Conservation (phyloP, 2,888 invertebrate species). For the Amphipyra berbera region DNA sequence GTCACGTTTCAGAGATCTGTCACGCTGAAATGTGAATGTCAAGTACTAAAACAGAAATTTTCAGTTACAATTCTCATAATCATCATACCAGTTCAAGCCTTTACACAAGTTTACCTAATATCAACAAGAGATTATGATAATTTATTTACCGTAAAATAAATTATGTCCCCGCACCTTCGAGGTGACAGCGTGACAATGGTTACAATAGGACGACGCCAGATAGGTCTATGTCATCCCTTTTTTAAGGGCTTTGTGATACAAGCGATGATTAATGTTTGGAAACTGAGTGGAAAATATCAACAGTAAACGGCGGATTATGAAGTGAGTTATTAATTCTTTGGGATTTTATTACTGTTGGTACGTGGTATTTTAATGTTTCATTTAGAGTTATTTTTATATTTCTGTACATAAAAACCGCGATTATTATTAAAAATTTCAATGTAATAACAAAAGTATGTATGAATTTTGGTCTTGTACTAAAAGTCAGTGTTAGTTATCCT, state of each 20-base stretch:
- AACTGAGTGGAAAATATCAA: conserved; percentile 53
- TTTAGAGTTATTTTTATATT: no score
- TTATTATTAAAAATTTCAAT: no score
- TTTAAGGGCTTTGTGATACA: conserved; percentile 62
- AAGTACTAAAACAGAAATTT: neutral
- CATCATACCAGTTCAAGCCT: conserved; percentile 27
- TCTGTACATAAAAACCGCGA: neutral
- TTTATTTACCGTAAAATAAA: conserved; percentile 62
- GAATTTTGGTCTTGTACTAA: neutral
- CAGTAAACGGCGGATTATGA: conserved; percentile 55
- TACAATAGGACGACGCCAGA: conserved; percentile 60
- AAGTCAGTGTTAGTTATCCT: neutral
- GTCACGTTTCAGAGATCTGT: no score
- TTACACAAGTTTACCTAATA: conserved; percentile 47
- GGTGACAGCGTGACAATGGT: conserved; percentile 59
- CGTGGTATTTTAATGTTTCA: conserved; percentile 7
- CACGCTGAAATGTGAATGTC: no score
- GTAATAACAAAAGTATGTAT: no score
- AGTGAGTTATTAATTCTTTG: conserved; percentile 41
- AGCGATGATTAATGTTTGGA: conserved; percentile 64
- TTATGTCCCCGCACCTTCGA: conserved; percentile 55
- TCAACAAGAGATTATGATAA: conserved; percentile 61
- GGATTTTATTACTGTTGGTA: conserved; percentile 29
- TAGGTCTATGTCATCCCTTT: conserved; percentile 65
- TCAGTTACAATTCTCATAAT: conserved; percentile 9